A percentile compares a stretch with the other conserved stretches of the same genome.
Conservation (phyloP, 2,888 invertebrate genomes). For the Conchocele bisecta region DNA sequence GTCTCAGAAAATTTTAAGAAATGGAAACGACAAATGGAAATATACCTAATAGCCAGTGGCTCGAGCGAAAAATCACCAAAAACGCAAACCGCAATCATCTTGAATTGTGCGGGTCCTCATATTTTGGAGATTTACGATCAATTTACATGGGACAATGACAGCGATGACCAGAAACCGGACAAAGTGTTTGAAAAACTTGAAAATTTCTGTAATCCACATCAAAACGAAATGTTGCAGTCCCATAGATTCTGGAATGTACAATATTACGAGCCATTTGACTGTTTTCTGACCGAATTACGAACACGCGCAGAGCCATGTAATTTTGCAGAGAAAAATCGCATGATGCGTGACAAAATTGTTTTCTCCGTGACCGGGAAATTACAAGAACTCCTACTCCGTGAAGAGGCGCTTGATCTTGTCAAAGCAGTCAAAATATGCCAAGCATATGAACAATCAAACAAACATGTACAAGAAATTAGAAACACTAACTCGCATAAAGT, state of each 20-base stretch:
- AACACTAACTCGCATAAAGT: slow-evolving; percentile 23
- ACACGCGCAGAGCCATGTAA: slow-evolving; percentile 39
- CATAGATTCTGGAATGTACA: slow-evolving; percentile 44
- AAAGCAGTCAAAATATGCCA: slow-evolving; percentile 39
- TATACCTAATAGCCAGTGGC: slow-evolving; percentile 23
- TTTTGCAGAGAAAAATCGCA: slow-evolving; percentile 46
- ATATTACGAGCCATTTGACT: slow-evolving; percentile 39
- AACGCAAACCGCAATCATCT: slow-evolving; percentile 9
- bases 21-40: slow-evolving; percentile 39
- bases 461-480: slow-evolving; percentile 41
- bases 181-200: slow-evolving; percentile 42
- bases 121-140: slow-evolving; percentile 40
- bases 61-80: slow-evolving; percentile 6
- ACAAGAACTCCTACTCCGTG: slow-evolving; percentile 43
- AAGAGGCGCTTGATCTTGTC: slow-evolving; percentile 34
- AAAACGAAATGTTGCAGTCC: slow-evolving; percentile 49
- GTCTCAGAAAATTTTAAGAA: too few species aligned
- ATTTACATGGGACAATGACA: slow-evolving; percentile 21
- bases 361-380: slow-evolving; percentile 41
- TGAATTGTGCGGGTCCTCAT: slow-evolving; percentile 27
- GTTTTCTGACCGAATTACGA: slow-evolving; percentile 44
- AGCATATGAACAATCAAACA: slow-evolving; percentile 50
- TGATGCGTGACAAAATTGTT: slow-evolving; percentile 57
- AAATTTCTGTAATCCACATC: slow-evolving; percentile 46
- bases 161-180: slow-evolving; percentile 21